Conservation (phyloP, 2,113 vertebrate genomes). For the Tupaia chinensis region DNA sequence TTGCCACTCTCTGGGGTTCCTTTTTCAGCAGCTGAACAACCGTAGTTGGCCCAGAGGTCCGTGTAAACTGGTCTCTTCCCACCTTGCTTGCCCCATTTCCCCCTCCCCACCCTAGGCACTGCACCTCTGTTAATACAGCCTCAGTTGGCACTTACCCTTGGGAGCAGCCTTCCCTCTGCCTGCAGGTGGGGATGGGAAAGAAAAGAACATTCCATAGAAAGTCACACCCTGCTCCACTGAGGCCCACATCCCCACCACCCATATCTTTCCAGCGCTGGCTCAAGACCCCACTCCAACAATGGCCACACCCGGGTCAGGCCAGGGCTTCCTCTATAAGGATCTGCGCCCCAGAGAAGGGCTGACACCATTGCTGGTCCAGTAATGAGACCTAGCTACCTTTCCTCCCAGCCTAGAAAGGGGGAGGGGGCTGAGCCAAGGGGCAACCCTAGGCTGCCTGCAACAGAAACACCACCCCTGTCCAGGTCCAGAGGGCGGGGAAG, state of each 20-base stretch:
- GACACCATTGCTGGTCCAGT: not conserved
- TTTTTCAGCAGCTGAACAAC: not conserved
- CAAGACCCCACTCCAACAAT: not conserved
- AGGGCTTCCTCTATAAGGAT: not conserved
- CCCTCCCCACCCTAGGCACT: not conserved
- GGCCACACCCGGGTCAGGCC: not conserved
- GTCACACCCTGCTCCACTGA: not conserved
- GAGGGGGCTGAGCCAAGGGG: not conserved
- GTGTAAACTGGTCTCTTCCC: not conserved
- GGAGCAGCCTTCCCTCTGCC: not conserved
- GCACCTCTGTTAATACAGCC: not conserved
- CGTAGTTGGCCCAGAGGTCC: not conserved
- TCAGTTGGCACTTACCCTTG: not conserved
- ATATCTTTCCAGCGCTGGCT: not conserved
- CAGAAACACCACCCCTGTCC: not conserved
- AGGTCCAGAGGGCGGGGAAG: too few relatives aligned
- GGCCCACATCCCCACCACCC: not conserved
- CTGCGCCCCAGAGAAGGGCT: not conserved
- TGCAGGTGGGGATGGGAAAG: not conserved
- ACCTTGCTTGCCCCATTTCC: not conserved
- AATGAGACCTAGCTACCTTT: not conserved
- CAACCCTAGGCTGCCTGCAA: not conserved
- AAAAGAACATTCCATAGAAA: conserved; percentile 30
- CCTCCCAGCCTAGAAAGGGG: not conserved
- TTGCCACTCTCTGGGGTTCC: not conserved